Evolutionary conservation across 1,140 invertebrate genomes (phyloP), one percentile per base, ranked within the genome.

Genomic region (Chironomus striatipennis): DNA sequence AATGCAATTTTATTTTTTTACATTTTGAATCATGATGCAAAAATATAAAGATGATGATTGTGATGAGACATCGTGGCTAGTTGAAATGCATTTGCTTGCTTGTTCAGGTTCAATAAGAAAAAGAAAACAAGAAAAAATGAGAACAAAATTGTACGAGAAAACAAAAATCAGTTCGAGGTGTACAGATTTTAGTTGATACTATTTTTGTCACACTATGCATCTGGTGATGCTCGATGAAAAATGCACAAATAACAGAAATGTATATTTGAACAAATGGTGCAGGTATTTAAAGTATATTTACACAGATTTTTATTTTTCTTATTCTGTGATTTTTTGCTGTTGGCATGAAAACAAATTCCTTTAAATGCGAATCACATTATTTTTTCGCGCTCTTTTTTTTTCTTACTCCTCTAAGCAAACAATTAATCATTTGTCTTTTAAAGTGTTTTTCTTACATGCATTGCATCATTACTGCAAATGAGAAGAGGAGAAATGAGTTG

Each of bases 241-340:
- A 57, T 57, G 47, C 47, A 57, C 47, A 57, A 57, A 57, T n/a
- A 57, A 57, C 47, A n/a, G 12, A 34, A 34, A 34, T 2, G 24
- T 34, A 34, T 34, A 34, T 34, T 34, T 34, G 24, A 34, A 34
- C 24, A 34, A 34, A 34, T 34, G 47, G 12, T n/a, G 47, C 47
- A 57, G 47, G 47, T 57, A 57, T 57, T 57, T 57, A 15, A 57
- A 57, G 12, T 57, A n/a, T 12, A 57, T 57, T 57, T 57, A 57
- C 47, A 57, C 47, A 57, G 47, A 57, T 57, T 57, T 57, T n/a
- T 57, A 57, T 57, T 57, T 57, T n/a, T 57, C 47, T n/a, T n/a
- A 57, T 12, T 57, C n/a, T 57, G 47, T n/a, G 47, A 57, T 57
- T n/a, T 12, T 5, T 12, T 10, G 8, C n/a, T 57, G 47, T 57